phyloP scores from a whole-genome alignment of 2,888 invertebrate species.

The Dysmachus trigonus region DNA sequence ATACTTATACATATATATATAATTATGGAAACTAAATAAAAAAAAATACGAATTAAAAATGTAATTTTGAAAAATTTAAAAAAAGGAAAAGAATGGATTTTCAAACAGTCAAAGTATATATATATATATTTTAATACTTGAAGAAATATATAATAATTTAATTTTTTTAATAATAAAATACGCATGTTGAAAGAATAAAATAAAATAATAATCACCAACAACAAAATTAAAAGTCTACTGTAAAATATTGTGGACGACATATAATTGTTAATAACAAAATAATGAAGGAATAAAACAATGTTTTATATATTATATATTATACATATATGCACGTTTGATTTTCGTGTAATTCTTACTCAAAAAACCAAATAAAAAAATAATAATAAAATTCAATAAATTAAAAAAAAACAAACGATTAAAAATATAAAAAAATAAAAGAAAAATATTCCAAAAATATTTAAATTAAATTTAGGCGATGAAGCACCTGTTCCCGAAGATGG shows the following conservation, averaged over 20 bases:
- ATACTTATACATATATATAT: no score
- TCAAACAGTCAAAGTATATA: not conserved
- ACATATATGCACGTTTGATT: not conserved
- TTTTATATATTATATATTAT: not conserved
- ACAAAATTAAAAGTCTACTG: not conserved
- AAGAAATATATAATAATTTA: not conserved
- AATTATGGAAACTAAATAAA: not conserved
- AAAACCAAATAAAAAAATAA: not conserved
- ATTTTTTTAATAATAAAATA: not conserved
- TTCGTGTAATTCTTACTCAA: not conserved
- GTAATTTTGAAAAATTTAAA: not conserved
- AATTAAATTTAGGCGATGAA: conserved; percentile 82
- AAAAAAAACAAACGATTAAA: not conserved
- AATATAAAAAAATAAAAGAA: not conserved
- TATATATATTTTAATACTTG: no score
- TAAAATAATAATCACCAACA: not conserved
- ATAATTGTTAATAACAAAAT: not conserved
- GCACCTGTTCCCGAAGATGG: conserved; percentile 92
- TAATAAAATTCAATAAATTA: not conserved
- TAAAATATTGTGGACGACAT: not conserved
- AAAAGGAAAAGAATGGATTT: not conserved
- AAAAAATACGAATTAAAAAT: not conserved
- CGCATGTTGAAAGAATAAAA: not conserved
- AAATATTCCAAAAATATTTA: not conserved
- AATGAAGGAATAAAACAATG: not conserved